These are phyloP conservation scores for Solen grandis DNA, from an alignment of 1,140 invertebrate genomes.

Conservation along the genomic window DNA sequence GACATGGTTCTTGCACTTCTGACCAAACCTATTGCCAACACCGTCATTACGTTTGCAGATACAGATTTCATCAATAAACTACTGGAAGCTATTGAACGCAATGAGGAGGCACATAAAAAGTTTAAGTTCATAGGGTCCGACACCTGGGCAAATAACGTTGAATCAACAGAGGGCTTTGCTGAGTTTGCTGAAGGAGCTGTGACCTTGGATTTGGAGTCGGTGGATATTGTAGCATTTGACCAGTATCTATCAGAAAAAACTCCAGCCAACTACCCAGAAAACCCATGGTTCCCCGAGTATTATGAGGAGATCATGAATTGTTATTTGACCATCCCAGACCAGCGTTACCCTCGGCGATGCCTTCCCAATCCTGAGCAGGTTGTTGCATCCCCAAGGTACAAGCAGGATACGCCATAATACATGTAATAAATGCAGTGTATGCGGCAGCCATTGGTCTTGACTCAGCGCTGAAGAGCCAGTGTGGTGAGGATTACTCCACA, in stretches of 20 bases:
- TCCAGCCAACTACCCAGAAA: conserved; percentile 72
- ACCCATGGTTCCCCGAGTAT: conserved; percentile 78
- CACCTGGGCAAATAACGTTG: conserved; percentile 71
- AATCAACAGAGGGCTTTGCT: conserved; percentile 64
- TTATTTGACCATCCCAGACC: conserved; percentile 66
- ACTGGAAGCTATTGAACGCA: conserved; percentile 65
- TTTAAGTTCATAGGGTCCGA: conserved; percentile 75
- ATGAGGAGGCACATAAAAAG: conserved; percentile 58
- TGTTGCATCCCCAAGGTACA: conserved; percentile 62
- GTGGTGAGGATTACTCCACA: conserved; percentile 70
- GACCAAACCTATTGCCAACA: conserved; percentile 74
- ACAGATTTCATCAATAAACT: conserved; percentile 68
- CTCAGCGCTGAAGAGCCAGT: conserved; percentile 64
- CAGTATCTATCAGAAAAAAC: conserved; percentile 69
- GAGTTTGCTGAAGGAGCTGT: conserved; percentile 66
- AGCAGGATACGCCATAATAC: conserved; percentile 72
- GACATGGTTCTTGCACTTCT: conserved; percentile 67
- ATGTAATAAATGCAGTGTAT: conserved; percentile 76
- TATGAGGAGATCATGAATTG: conserved; percentile 76
- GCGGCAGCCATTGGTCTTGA: conserved; percentile 73
- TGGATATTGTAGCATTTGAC: conserved; percentile 68
- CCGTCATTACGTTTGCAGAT: conserved; percentile 71
- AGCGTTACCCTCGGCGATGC: conserved; percentile 63
- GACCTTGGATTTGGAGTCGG: conserved; percentile 67
- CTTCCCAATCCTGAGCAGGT: conserved; percentile 57